A percentile compares a stretch with the other conserved stretches of the same genome.
These are phyloP conservation scores for Arge pagana DNA, from an alignment of 2,888 invertebrate species.

Conservation along the genomic window DNA sequence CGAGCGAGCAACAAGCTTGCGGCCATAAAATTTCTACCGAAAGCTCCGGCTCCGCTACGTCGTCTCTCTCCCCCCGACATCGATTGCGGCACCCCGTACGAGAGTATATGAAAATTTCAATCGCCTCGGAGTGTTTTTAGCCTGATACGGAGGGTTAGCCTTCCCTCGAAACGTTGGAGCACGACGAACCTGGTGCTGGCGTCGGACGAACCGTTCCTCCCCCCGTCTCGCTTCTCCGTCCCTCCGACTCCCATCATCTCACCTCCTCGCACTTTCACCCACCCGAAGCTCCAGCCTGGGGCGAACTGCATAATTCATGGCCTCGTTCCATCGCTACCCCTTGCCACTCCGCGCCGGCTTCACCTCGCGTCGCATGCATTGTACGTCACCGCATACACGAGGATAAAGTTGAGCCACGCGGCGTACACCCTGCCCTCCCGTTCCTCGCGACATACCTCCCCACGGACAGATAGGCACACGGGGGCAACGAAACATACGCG, in stretches of 20 bases:
- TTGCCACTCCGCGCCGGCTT: slow-evolving; percentile 26
- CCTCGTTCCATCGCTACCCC: slow-evolving; percentile 41
- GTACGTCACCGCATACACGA: slow-evolving; percentile 36
- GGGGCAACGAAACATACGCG: too few relatives aligned
- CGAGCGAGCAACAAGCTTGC: too few relatives aligned
- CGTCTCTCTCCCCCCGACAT: too few relatives aligned
- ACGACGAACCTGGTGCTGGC: slow-evolving; percentile 22
- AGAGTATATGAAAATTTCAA: slow-evolving; percentile 53
- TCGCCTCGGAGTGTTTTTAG: slow-evolving; percentile 36
- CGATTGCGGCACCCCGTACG: too few relatives aligned
- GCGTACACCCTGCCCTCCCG: slow-evolving; percentile 6
- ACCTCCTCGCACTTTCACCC: slow-evolving; percentile 27
- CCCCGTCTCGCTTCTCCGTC: not conserved
- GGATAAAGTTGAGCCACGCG: slow-evolving; percentile 42
- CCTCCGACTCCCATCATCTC: slow-evolving; percentile 7
- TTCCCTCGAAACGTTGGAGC: slow-evolving; percentile 28
- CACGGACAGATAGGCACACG: too few relatives aligned
- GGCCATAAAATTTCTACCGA: too few relatives aligned
- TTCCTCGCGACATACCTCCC: too few relatives aligned
- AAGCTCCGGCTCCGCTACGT: too few relatives aligned
- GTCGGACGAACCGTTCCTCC: slow-evolving; percentile 25
- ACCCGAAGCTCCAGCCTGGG: slow-evolving; percentile 45
- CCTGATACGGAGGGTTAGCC: slow-evolving; percentile 26
- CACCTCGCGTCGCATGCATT: slow-evolving; percentile 41
- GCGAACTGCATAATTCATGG: slow-evolving; percentile 57